Evolutionary conservation across 2,888 invertebrate genomes (phyloP), one percentile per base, ranked within the genome.

Genomic region (Cerceris ruficornis): DNA sequence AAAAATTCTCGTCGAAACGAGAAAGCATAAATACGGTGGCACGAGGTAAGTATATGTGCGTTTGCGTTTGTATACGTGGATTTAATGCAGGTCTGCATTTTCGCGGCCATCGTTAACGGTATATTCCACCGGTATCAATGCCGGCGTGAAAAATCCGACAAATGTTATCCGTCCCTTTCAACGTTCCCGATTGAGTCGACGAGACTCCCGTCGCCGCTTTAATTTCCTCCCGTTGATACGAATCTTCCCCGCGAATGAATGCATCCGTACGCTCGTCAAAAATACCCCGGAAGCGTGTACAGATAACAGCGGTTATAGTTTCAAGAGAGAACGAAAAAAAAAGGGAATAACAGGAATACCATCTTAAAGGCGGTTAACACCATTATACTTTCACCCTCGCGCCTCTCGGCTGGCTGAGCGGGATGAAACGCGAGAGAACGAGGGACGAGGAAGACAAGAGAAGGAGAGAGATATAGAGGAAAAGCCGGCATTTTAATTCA

Each of bases 311-410:
- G 50, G n/a, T 11, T 11, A 46, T 11, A 46, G 46, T 11, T 46
- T 11, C 11, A 42, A 42, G 7, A 42, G 42, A 42, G 42, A 41
- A 28, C 49, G 46, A n/a, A 58, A 61, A 49, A 57, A 54, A 43
- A 69, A 43, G 68, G 68, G 39, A 28, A 28, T 43, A 50, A 43
- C 4, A n/a, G 46, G 54, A 62, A 15, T 62, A 15, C 52, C 69
- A 59, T 17, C 72, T 83, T 73, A 77, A 84, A 77, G 52, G 80
- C 75, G 73, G 68, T 80, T 74, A 67, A 62, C 75, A 69, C 75
- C 59, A 57, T 69, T 58, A 67, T 65, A 52, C 39, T 17, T 49
- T 69, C 66, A 69, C 69, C 42, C 55, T 49, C 46, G 57, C 28
- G 60, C 17, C 17, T 55, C 59, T 43, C 15, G 65, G 57, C 46